Evolutionary conservation across 2,797 vertebrate genomes (phyloP).

Genomic region (Apogon hyalosoma): DNA sequence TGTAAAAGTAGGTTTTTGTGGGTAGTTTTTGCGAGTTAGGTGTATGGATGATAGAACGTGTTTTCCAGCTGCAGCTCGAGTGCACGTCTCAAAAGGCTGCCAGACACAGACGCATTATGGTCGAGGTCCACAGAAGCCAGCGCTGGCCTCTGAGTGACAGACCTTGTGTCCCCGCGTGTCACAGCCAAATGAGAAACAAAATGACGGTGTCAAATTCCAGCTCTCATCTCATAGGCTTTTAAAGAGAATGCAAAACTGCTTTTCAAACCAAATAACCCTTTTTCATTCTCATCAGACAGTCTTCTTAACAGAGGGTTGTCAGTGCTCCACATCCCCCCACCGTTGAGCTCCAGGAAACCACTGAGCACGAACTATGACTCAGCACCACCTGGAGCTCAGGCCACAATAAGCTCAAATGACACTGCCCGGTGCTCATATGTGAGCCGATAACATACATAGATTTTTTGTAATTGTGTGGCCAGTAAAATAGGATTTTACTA

Average conservation of each 20-base stretch:
- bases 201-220: constrained; percentile 67
- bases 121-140: constrained; percentile 31
- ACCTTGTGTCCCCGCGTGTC: constrained; percentile 49
- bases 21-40: neutral
- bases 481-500: constrained; percentile 31
- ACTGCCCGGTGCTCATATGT: constrained; percentile 37
- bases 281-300: constrained; percentile 48
- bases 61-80: constrained; percentile 31
- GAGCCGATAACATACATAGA: constrained; percentile 35
- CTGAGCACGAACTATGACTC: constrained; percentile 56
- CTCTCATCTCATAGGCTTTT: constrained; percentile 59
- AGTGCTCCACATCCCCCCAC: constrained; percentile 9
- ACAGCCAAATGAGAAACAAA: constrained; percentile 70
- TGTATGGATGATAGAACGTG: neutral
- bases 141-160: constrained; percentile 58
- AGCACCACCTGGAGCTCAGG: constrained; percentile 64
- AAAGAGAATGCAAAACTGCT: constrained; percentile 43
- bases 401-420: constrained; percentile 55
- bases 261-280: constrained; percentile 49
- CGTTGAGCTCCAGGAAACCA: constrained; percentile 27
- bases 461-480: constrained; percentile 36
- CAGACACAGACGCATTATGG: constrained; percentile 44
- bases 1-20: too few species aligned
- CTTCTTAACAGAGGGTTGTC: constrained; percentile 46
- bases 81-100: constrained; percentile 18